A percentile compares a stretch with the other conserved stretches of the same genome.
phyloP scores from a whole-genome alignment of 1,140 invertebrate species.

The Cyclargus thomasi region DNA sequence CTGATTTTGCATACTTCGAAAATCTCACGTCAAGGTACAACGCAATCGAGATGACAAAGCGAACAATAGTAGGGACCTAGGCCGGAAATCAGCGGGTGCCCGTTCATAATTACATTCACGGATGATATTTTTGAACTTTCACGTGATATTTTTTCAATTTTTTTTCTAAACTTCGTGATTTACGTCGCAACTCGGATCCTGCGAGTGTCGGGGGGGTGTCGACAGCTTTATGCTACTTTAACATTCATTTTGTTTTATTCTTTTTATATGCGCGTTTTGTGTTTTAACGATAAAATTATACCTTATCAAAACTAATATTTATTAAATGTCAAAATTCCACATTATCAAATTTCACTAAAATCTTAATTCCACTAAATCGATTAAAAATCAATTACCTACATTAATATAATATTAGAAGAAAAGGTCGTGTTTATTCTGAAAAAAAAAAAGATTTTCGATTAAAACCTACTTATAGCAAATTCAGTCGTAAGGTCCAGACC shows the following conservation, averaged over 20 bases:
- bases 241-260: conserved; percentile 68
- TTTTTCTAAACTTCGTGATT: conserved; percentile 67
- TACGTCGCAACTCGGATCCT: conserved; percentile 59
- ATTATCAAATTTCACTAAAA: too few species aligned
- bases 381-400: too few species aligned
- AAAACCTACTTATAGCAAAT: conserved; percentile 15
- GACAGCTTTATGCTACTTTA: conserved; percentile 63
- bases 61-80: conserved; percentile 42
- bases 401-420: too few species aligned
- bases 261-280: conserved; percentile 15
- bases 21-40: background rate
- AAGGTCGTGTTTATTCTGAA: too few species aligned
- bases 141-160: conserved; percentile 69
- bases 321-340: too few species aligned
- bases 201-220: conserved; percentile 55
- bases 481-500: conserved; percentile 23
- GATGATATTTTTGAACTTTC: conserved; percentile 72
- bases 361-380: too few species aligned
- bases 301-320: too few species aligned
- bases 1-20: background rate
- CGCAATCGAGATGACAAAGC: conserved; percentile 21
- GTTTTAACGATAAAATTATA: too few species aligned
- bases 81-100: conserved; percentile 69
- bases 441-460: background rate
- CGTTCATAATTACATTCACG: conserved; percentile 71